Percentiles rank a stretch among this genome's conserved stretches.
These are phyloP conservation scores for Myotis lucifugus DNA, from an alignment of 2,113 vertebrate species.

Conservation along the genomic window DNA sequence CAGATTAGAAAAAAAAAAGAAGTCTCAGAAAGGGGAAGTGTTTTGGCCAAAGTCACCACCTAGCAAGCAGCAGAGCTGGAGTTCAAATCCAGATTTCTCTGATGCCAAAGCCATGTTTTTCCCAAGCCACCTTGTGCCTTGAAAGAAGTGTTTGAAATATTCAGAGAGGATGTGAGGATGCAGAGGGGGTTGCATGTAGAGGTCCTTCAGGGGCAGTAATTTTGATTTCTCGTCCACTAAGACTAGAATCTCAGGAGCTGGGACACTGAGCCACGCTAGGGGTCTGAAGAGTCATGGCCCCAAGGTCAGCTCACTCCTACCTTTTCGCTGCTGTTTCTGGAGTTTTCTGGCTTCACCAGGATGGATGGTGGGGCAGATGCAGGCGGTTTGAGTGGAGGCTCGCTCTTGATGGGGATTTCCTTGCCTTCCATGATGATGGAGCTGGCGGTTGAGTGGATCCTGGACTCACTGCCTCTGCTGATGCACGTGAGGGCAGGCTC, in stretches of 20 bases:
- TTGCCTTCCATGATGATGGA: slow-evolving; percentile 86
- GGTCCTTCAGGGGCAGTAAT: background rate
- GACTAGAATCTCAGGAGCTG: background rate
- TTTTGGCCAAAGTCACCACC: background rate
- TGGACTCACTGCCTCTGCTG: slow-evolving; percentile 73
- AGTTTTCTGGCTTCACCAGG: slow-evolving; percentile 93
- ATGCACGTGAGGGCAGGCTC: slow-evolving; percentile 65
- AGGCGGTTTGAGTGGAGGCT: slow-evolving; percentile 81
- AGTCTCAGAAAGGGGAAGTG: background rate
- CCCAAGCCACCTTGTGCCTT: background rate
- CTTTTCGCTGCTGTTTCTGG: slow-evolving; percentile 91
- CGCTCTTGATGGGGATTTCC: slow-evolving; percentile 82
- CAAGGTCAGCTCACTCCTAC: slow-evolving; percentile 72
- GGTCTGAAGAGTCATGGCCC: background rate
- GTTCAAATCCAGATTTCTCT: slow-evolving; percentile 13
- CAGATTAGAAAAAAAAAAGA: background rate
- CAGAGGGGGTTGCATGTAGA: background rate
- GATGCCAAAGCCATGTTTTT: background rate
- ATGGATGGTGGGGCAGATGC: slow-evolving; percentile 90
- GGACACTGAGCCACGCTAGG: background rate
- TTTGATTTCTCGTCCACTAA: background rate
- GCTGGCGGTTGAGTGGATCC: slow-evolving; percentile 82
- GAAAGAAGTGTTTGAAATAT: background rate
- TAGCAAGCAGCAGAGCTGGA: background rate
- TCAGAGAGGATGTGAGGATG: background rate